phyloP scores from a whole-genome alignment of 1,140 invertebrate genomes.

The Halictus rubicundus region DNA sequence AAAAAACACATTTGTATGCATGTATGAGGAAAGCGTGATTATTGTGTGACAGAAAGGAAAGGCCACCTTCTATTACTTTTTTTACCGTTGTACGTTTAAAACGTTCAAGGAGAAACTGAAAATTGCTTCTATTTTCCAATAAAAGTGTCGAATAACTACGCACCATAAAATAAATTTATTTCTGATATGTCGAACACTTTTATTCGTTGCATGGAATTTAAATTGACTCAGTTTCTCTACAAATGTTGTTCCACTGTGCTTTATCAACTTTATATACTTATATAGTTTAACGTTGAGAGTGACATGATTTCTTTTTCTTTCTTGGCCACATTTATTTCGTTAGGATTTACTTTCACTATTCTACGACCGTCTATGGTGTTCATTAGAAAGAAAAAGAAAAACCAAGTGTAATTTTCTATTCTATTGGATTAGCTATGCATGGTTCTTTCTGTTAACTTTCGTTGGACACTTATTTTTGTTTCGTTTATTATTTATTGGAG shows the following conservation, averaged over 20 bases:
- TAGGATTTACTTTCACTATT: background rate
- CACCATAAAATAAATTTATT: conserved; percentile 2
- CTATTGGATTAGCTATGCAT: background rate
- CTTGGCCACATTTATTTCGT: background rate
- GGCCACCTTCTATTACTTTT: conserved; percentile 31
- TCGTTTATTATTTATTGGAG: conserved; percentile 44
- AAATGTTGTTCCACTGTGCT: background rate
- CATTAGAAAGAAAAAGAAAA: background rate
- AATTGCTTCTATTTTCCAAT: conserved; percentile 41
- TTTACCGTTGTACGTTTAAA: conserved; percentile 26
- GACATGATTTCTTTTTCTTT: background rate
- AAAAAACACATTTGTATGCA: conserved; percentile 29
- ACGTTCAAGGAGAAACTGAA: conserved; percentile 33
- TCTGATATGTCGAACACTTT: background rate
- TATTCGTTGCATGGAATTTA: background rate
- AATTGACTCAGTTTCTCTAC: conserved; percentile 29
- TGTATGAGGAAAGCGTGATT: conserved; percentile 18
- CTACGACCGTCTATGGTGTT: background rate
- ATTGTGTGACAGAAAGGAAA: conserved; percentile 13
- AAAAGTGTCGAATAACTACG: conserved; percentile 7
- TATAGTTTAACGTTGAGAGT: background rate
- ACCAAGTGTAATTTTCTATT: background rate
- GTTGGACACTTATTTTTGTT: background rate
- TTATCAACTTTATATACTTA: conserved; percentile 6
- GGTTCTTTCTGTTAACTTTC: background rate